Conservation (phyloP, 2,888 invertebrate genomes). For the Agriopis aurantiaria region DNA sequence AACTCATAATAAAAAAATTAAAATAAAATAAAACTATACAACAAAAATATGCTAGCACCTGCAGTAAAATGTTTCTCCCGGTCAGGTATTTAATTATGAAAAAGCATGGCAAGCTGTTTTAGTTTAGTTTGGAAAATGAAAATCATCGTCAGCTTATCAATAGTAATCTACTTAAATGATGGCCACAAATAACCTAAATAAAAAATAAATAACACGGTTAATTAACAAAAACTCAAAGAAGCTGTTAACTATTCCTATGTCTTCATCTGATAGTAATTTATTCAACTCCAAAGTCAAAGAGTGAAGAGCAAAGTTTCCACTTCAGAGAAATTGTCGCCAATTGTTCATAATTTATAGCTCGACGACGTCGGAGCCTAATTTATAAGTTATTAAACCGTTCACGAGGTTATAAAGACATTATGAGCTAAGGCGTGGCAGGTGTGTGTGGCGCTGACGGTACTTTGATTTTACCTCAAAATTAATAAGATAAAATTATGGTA, state of each 20-base stretch:
- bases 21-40: too few relatives aligned
- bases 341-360: constrained; percentile 56
- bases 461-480: constrained; percentile 8
- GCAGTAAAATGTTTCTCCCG: too few relatives aligned
- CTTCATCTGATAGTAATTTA: constrained; percentile 37
- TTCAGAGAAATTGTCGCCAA: constrained; percentile 49
- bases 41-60: too few relatives aligned
- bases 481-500: neutral
- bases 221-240: constrained; percentile 8
- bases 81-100: too few relatives aligned
- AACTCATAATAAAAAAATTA: too few relatives aligned
- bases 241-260: constrained; percentile 24
- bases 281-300: constrained; percentile 39
- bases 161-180: neutral
- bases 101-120: too few relatives aligned
- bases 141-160: too few relatives aligned
- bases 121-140: too few relatives aligned
- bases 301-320: constrained; percentile 44
- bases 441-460: constrained; percentile 21
- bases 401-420: constrained; percentile 46
- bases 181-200: neutral
- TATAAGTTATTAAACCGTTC: constrained; percentile 55
- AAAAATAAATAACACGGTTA: too few relatives aligned
- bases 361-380: constrained; percentile 52
- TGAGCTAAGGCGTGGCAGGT: constrained; percentile 16